Evolutionary conservation across 1,140 invertebrate genomes (phyloP).

Genomic region (Uloborus diversus): DNA sequence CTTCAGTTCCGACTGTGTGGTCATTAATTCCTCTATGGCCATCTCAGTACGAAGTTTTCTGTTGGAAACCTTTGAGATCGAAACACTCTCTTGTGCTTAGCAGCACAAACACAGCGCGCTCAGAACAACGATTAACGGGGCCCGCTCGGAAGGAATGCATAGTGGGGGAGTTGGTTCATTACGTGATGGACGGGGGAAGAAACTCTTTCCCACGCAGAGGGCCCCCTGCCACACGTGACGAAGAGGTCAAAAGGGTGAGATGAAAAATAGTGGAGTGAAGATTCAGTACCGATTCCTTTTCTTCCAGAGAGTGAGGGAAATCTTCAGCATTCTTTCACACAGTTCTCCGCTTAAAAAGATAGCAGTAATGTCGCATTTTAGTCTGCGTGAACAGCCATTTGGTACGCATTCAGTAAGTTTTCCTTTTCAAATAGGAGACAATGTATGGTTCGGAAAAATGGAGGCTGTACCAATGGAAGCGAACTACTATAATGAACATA

Average conservation of each 20-base stretch:
- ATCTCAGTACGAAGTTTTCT: too few relatives aligned
- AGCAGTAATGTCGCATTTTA: too few relatives aligned
- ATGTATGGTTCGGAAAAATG: too few relatives aligned
- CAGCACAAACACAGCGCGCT: not conserved
- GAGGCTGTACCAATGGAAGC: too few relatives aligned
- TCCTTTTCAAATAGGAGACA: too few relatives aligned
- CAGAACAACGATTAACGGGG: not conserved
- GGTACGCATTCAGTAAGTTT: too few relatives aligned
- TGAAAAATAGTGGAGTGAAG: not conserved
- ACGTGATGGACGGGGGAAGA: conserved; percentile 1
- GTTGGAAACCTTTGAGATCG: too few relatives aligned
- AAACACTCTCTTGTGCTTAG: not conserved
- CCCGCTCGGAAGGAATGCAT: not conserved
- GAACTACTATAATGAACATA: too few relatives aligned
- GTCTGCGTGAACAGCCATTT: too few relatives aligned
- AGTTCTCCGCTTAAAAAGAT: not conserved
- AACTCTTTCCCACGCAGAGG: conserved; percentile 19
- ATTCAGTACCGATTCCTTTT: not conserved
- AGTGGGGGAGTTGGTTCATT: conserved; percentile 28
- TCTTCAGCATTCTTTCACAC: not conserved
- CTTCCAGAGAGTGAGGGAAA: not conserved
- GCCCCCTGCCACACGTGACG: not conserved
- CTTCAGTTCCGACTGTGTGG: too few relatives aligned
- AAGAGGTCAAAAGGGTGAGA: conserved; percentile 34
- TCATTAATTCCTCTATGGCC: too few relatives aligned